Conservation (phyloP, 2,113 vertebrate species). For the Athene noctua region DNA sequence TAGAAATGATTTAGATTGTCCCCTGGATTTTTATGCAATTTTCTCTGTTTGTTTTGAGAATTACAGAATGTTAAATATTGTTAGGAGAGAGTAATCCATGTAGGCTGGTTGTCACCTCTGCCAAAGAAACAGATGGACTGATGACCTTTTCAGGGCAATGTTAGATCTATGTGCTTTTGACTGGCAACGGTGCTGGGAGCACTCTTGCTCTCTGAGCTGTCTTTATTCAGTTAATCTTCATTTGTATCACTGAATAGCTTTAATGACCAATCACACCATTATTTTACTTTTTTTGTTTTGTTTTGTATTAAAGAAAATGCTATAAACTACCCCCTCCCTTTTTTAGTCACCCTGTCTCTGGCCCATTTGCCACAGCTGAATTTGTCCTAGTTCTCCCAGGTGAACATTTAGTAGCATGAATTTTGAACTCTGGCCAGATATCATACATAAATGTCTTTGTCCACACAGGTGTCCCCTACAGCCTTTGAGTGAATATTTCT, state of each 20-base stretch:
- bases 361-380: neutral
- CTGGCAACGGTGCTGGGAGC: neutral
- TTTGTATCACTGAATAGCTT: neutral
- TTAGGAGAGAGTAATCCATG: slow-evolving; percentile 4
- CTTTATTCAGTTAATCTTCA: slow-evolving; percentile 8
- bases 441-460: neutral
- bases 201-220: neutral
- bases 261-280: neutral
- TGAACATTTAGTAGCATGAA: neutral
- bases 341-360: neutral
- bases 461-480: neutral
- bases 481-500: neutral
- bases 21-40: neutral
- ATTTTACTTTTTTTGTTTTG: neutral
- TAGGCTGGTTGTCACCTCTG: slow-evolving; percentile 47
- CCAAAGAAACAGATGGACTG: slow-evolving; percentile 47
- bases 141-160: slow-evolving; percentile 35
- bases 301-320: neutral
- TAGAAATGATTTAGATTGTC: neutral
- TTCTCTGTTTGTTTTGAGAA: slow-evolving; percentile 28
- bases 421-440: neutral
- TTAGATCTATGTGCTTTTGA: slow-evolving; percentile 22
- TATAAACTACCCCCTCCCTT: neutral
- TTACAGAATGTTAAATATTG: slow-evolving; percentile 40
- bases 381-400: neutral